A percentile compares a stretch with the other conserved stretches of the same genome.
Conservation (phyloP, 2,888 invertebrate genomes). For the Parnassius mnemosyne region DNA sequence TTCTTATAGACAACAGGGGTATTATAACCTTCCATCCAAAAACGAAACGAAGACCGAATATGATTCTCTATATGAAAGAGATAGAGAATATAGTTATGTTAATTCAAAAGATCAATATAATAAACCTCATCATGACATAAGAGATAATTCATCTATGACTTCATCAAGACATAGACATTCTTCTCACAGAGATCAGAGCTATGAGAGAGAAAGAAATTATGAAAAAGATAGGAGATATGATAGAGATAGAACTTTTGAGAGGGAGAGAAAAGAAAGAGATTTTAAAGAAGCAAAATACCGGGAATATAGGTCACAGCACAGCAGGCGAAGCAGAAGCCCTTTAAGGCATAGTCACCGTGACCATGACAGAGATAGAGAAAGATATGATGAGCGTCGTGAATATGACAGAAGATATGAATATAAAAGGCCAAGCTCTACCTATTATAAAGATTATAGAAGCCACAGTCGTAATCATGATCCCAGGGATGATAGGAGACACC, state of each 20-base stretch:
- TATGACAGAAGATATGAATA: conserved; percentile 51
- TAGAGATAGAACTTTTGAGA: conserved; percentile 34
- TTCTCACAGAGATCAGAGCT: conserved; percentile 35
- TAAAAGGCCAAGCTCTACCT: conserved; percentile 43
- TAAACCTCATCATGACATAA: conserved; percentile 2
- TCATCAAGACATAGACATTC: conserved; percentile 39
- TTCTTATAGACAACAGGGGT: conserved; percentile 30
- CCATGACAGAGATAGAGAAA: conserved; percentile 40
- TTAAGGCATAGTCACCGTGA: conserved; percentile 42
- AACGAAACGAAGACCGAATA: conserved; percentile 1
- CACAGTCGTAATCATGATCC: conserved; percentile 44
- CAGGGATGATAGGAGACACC: conserved; percentile 36
- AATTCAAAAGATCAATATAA: conserved; percentile 1
- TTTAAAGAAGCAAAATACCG: conserved; percentile 34
- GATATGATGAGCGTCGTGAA: conserved; percentile 37
- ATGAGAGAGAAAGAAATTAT: conserved; percentile 20
- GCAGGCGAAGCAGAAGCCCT: conserved; percentile 45
- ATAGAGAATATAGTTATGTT: conserved; percentile 1
- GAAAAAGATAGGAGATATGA: conserved; percentile 36
- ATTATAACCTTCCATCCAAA: conserved; percentile 20
- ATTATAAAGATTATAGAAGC: conserved; percentile 45
- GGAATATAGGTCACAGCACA: conserved; percentile 40
- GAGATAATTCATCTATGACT: conserved; percentile 28
- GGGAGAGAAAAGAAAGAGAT: conserved; percentile 35
- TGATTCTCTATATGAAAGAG: conserved; percentile 3